A percentile compares a stretch with the other conserved stretches of the same genome.
Conservation (phyloP, 2,113 vertebrate genomes). For the Empidonax alnorum region DNA sequence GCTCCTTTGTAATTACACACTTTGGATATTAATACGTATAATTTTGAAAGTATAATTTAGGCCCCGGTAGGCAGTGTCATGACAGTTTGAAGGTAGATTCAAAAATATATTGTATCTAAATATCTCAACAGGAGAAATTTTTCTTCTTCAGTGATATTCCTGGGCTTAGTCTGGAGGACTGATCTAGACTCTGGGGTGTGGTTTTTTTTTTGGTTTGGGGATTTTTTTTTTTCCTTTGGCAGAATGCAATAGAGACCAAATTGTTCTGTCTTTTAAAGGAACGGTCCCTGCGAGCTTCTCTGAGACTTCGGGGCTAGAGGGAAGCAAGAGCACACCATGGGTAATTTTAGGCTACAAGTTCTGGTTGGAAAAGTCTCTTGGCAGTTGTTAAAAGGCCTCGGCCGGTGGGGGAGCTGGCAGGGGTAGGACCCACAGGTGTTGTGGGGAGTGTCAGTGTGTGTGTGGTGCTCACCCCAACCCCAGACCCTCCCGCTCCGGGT, state of each 20-base stretch:
- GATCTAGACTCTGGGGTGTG: neutral
- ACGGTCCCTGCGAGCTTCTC: neutral
- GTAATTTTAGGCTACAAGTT: neutral
- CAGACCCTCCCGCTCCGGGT: neutral
- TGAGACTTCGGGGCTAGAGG: neutral
- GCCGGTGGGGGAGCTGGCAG: neutral
- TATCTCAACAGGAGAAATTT: neutral
- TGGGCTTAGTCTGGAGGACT: neutral
- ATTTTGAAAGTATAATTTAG: constrained; percentile 53
- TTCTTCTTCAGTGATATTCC: neutral
- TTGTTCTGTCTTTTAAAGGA: neutral
- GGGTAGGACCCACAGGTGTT: accelerated
- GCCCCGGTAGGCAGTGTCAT: neutral
- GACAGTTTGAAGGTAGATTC: constrained; percentile 21
- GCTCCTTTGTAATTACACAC: constrained; percentile 34
- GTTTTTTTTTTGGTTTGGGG: neutral
- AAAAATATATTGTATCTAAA: neutral
- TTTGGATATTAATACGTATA: constrained; percentile 43
- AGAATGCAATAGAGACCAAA: neutral
- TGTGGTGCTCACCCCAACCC: accelerated
- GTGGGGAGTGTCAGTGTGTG: accelerated
- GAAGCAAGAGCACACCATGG: neutral
- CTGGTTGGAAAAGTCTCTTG: neutral
- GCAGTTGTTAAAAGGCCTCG: neutral
- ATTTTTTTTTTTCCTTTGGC: neutral